These are phyloP conservation scores for Holothuria leucospilota DNA, from an alignment of 53 echinoderm and acorn worm species.

Conservation along the genomic window DNA sequence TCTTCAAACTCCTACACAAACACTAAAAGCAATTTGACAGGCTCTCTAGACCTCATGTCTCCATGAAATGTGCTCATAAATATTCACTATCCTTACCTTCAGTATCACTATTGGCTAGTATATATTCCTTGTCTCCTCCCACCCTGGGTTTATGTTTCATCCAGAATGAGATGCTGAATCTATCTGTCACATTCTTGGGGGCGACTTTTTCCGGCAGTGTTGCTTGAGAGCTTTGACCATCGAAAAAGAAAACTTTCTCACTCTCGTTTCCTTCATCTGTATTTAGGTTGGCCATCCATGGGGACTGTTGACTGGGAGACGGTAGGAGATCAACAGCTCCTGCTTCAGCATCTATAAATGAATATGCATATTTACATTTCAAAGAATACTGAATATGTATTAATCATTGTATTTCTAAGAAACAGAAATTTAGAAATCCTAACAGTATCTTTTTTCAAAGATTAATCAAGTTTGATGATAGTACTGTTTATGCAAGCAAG, in stretches of 20 bases:
- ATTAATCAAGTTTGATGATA: too few species aligned
- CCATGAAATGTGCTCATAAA: too few species aligned
- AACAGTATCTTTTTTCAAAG: too few species aligned
- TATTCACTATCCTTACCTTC: constrained; percentile 66
- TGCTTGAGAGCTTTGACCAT: constrained; percentile 81
- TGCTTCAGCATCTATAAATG: constrained; percentile 69
- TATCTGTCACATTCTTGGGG: constrained; percentile 82
- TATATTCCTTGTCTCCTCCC: constrained; percentile 85
- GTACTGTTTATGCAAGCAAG: too few species aligned
- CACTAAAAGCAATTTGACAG: too few species aligned
- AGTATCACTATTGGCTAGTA: constrained; percentile 89
- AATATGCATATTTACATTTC: too few species aligned
- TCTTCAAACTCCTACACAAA: too few species aligned
- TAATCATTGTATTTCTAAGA: too few species aligned
- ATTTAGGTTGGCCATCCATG: constrained; percentile 86
- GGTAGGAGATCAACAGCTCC: constrained; percentile 88
- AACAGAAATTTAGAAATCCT: too few species aligned
- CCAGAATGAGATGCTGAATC: constrained; percentile 91
- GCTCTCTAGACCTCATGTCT: too few species aligned
- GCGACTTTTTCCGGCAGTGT: constrained; percentile 83
- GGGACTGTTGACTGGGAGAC: constrained; percentile 77
- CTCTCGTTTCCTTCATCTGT: constrained; percentile 98
- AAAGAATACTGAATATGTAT: too few species aligned
- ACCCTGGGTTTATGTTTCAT: constrained; percentile 84
- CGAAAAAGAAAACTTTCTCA: constrained; percentile 94